Conservation (phyloP, 2,797 vertebrate genomes). For the Tadarida brasiliensis region DNA sequence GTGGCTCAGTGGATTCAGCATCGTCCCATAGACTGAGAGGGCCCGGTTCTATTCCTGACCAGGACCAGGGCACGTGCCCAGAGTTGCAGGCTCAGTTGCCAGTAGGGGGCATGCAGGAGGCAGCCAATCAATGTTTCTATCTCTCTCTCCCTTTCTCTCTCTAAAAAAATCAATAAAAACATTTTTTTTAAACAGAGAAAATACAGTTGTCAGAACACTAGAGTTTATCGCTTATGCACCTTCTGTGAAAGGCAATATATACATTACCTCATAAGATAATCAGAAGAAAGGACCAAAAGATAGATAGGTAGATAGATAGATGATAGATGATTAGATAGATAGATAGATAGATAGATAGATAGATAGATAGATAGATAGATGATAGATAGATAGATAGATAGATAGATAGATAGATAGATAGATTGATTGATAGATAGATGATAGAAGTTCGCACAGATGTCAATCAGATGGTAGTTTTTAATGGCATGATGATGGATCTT, state of each 20-base stretch:
- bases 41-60: too few species aligned
- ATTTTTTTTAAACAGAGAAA: background rate
- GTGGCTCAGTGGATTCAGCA: too few species aligned
- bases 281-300: background rate
- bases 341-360: background rate
- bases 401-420: background rate
- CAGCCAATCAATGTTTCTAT: too few species aligned
- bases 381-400: background rate
- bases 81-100: too few species aligned
- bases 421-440: too few species aligned
- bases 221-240: background rate
- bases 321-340: too few species aligned
- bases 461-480: background rate
- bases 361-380: background rate
- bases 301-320: background rate
- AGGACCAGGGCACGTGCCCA: too few species aligned
- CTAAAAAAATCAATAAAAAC: too few species aligned
- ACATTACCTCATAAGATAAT: background rate
- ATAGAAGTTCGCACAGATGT: background rate
- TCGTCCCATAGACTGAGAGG: too few species aligned
- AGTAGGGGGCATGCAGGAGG: too few species aligned
- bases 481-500: background rate
- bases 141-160: too few species aligned
- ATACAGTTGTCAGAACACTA: background rate
- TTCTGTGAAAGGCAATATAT: background rate